Conservation (phyloP, 2,888 invertebrate species). For the Lasiommata megera region DNA sequence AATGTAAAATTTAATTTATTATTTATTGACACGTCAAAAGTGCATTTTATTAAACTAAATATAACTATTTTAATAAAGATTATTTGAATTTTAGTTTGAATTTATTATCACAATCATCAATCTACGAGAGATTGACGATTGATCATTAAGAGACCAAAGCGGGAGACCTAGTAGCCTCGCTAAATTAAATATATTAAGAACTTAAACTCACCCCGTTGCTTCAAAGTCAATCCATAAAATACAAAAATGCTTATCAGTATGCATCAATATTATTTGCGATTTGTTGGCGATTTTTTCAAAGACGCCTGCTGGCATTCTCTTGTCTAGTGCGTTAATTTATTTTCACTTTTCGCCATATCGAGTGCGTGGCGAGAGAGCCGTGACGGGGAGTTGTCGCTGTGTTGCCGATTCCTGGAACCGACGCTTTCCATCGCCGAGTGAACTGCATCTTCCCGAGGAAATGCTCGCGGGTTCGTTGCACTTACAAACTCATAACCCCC, state of each 20-base stretch:
- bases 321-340: constrained; percentile 37
- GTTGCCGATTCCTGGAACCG: constrained; percentile 68
- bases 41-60: too few relatives aligned
- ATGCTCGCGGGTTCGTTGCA: constrained; percentile 78
- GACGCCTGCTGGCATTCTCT: constrained; percentile 11
- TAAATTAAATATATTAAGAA: too few relatives aligned
- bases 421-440: constrained; percentile 67
- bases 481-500: constrained; percentile 82
- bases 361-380: constrained; percentile 51
- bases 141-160: too few relatives aligned
- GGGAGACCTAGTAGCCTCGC: too few relatives aligned
- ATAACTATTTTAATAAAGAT: too few relatives aligned
- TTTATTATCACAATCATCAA: too few relatives aligned
- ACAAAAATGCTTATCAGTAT: neutral
- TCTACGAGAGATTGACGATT: too few relatives aligned
- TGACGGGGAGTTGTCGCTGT: constrained; percentile 44
- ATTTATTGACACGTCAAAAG: too few relatives aligned
- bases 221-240: too few relatives aligned
- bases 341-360: constrained; percentile 71
- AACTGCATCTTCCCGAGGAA: constrained; percentile 76
- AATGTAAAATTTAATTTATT: too few relatives aligned
- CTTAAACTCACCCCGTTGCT: too few relatives aligned
- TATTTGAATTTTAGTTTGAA: too few relatives aligned
- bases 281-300: constrained; percentile 1
- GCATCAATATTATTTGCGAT: neutral